These are phyloP conservation scores for Ceryle rudis DNA, from an alignment of 2,797 vertebrate species.

Conservation along the genomic window DNA sequence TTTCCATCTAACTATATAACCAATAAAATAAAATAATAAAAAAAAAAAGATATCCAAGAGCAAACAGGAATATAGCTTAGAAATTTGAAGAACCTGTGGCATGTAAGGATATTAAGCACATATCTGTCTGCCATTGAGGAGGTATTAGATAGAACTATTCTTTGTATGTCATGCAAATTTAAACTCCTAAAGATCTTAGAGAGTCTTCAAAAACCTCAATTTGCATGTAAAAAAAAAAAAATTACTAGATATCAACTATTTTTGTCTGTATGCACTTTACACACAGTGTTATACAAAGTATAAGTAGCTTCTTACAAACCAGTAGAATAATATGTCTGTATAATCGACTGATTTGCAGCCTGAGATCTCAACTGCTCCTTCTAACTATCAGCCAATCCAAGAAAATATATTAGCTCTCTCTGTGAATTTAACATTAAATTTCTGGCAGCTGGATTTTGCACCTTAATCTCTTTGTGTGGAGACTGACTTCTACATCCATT, in stretches of 20 bases:
- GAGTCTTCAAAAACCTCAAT: background rate
- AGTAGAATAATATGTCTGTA: background rate
- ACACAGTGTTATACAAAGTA: background rate
- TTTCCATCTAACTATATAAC: background rate
- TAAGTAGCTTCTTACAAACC: background rate
- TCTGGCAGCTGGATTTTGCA: background rate
- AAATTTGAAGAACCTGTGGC: background rate
- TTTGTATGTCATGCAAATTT: background rate
- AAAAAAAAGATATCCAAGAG: background rate
- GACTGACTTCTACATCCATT: background rate
- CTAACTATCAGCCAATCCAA: background rate
- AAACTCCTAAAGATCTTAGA: background rate
- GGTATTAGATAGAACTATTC: background rate
- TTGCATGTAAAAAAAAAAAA: background rate
- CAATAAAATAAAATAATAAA: background rate
- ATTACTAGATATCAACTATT: background rate
- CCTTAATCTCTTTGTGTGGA: background rate
- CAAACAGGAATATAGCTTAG: background rate
- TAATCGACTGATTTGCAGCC: background rate
- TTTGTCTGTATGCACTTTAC: background rate
- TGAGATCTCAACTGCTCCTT: background rate
- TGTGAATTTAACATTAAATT: background rate
- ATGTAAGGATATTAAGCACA: background rate
- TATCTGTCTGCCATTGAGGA: background rate
- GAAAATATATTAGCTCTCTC: background rate